phyloP scores from a whole-genome alignment of 2,888 invertebrate genomes.

The Didymodactylos carnosus region DNA sequence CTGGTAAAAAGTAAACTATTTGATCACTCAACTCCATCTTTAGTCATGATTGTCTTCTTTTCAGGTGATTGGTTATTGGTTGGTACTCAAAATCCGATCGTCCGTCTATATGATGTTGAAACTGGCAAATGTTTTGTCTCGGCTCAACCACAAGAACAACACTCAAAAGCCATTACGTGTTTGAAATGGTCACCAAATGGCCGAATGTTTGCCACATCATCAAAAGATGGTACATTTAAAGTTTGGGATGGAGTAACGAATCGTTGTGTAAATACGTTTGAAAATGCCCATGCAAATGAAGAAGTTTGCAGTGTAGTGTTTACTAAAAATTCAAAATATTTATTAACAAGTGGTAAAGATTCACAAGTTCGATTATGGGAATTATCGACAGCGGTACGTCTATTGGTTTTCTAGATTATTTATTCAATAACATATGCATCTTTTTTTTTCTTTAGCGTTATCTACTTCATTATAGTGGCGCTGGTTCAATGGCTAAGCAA shows the following conservation, averaged over 20 bases:
- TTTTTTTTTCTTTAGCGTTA: constrained; percentile 42
- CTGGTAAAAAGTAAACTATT: no score
- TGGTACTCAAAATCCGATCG: constrained; percentile 60
- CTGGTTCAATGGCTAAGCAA: constrained; percentile 61
- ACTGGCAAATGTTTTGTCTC: constrained; percentile 88
- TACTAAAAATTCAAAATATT: constrained; percentile 86
- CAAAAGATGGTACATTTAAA: constrained; percentile 77
- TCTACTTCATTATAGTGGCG: constrained; percentile 88
- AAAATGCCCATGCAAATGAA: constrained; percentile 74
- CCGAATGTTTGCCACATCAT: constrained; percentile 58
- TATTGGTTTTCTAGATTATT: neutral
- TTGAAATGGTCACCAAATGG: constrained; percentile 49
- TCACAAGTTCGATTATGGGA: constrained; percentile 95
- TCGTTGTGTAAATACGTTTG: constrained; percentile 75
- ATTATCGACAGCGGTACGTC: constrained; percentile 55
- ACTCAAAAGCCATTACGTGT: constrained; percentile 34
- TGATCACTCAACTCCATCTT: no score
- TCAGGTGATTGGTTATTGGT: constrained; percentile 85
- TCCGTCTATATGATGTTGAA: constrained; percentile 76
- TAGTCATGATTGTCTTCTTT: no score
- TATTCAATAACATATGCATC: neutral
- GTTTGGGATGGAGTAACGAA: constrained; percentile 90
- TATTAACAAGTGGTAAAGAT: constrained; percentile 82
- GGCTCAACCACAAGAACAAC: constrained; percentile 50
- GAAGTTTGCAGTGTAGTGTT: constrained; percentile 82